phyloP scores from a whole-genome alignment of 1,140 invertebrate genomes.

The Pissodes strobi region DNA sequence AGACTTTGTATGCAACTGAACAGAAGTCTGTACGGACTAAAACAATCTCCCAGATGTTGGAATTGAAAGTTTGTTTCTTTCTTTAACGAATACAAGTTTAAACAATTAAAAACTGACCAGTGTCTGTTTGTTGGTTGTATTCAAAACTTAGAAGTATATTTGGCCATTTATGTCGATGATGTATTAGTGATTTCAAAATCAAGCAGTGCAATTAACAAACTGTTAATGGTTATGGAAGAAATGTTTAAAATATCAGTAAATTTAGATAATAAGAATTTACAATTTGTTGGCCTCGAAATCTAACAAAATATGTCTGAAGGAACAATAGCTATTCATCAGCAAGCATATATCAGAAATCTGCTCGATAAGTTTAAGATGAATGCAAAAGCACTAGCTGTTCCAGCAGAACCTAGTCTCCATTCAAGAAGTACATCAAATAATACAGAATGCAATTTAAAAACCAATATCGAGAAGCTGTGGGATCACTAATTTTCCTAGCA shows the following conservation, averaged over 20 bases:
- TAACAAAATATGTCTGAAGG: background rate
- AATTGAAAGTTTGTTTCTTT: conserved; percentile 40
- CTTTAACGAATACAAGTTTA: conserved; percentile 13
- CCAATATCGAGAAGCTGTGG: conserved; percentile 46
- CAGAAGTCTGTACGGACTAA: too few relatives aligned
- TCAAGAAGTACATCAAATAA: background rate
- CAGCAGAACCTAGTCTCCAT: conserved; percentile 1
- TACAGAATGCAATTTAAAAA: conserved; percentile 5
- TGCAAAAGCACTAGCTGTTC: background rate
- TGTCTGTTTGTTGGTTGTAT: conserved; percentile 2
- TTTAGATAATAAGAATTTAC: too few relatives aligned
- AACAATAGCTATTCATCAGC: too few relatives aligned
- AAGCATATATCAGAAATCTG: too few relatives aligned
- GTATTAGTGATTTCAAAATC: too few relatives aligned
- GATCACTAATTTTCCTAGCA: conserved; percentile 53
- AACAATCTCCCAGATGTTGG: too few relatives aligned
- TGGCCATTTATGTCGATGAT: too few relatives aligned
- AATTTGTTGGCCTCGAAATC: conserved; percentile 29
- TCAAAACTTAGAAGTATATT: background rate
- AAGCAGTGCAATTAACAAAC: too few relatives aligned
- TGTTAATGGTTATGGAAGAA: too few relatives aligned
- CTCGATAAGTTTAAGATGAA: too few relatives aligned
- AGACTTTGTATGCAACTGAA: too few relatives aligned
- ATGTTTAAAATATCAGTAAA: too few relatives aligned
- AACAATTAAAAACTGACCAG: conserved; percentile 5